Base-by-base conservation (phyloP, 1,140 invertebrate genomes). In the Aplysia californica region DNA sequence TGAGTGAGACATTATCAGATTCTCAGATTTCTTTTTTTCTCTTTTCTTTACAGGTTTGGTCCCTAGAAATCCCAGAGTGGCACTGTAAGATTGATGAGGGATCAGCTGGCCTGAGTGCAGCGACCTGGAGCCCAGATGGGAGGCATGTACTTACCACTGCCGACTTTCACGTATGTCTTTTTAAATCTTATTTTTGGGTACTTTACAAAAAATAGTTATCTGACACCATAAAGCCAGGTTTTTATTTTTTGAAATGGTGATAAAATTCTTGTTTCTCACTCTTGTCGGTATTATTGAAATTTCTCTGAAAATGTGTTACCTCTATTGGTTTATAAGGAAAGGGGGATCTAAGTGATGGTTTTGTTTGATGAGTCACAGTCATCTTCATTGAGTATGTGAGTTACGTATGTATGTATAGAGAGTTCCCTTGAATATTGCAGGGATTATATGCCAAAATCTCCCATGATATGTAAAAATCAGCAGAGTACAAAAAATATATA, bases 61-160 rank as follows among this genome's bases (percentile, higher is more conserved):
- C 90, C 5, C 36, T 91, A 44, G 89, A 90, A 73, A 85, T 91
- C 72, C 88, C 89, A 21, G 89, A 89, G 23, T 92, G 91, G 91
- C 86, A 86, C 38, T 91, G 91, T 81, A 91, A 90, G 76, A 88
- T 92, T 71, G 90, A 92, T 66, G 91, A 91, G 79, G 91, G 91
- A 4, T 89, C 90, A 29, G 88, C 89, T 39, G 91, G 91, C 41
- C 75, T 92, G 10, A 80, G 85, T 69, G 84, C 78, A 58, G 87
- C 84, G 20, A 71, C 80, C 23, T 92, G 91, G 91, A 87, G 88
- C 78, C 91, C 91, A 23, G 90, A 91, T 81, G 87, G 89, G 35
- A 74, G 91, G 41, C 90, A 91, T 79, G 86, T 92, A 20, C 80
- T 92, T 5, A 91, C 91, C 3, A 91, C 90, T 29, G 87, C 90